phyloP scores from a whole-genome alignment of 2,888 invertebrate species.

The Meteorus cinctellus region DNA sequence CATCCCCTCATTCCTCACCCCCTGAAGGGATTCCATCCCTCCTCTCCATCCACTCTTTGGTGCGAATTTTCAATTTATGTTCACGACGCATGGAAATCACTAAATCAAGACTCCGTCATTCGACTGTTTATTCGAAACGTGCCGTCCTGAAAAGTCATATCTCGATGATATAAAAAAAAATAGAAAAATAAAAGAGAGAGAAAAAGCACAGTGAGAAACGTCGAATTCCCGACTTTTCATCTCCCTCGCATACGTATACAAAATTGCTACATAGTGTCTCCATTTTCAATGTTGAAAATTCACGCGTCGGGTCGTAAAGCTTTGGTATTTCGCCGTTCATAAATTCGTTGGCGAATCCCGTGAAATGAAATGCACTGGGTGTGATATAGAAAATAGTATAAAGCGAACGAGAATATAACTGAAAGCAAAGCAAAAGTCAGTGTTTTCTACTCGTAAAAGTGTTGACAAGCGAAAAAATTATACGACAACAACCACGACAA shows the following conservation, averaged over 20 bases:
- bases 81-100: conserved; percentile 16
- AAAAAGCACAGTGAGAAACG: background rate
- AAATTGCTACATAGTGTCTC: background rate
- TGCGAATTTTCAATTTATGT: conserved; percentile 21
- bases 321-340: conserved; percentile 36
- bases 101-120: conserved; percentile 42
- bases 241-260: background rate
- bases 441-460: conserved; percentile 29
- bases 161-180: conserved; percentile 27
- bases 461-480: conserved; percentile 27
- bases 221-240: conserved; percentile 4
- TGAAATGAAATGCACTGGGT: conserved; percentile 43
- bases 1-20: background rate
- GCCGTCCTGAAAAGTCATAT: conserved; percentile 45
- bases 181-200: too few relatives aligned
- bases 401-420: conserved; percentile 13
- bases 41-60: background rate
- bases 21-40: background rate
- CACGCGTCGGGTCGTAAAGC: conserved; percentile 40
- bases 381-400: conserved; percentile 29
- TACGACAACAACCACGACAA: conserved; percentile 11
- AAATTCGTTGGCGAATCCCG: conserved; percentile 36
- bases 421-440: conserved; percentile 25
- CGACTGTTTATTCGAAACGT: conserved; percentile 52
- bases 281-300: conserved; percentile 28